Percentiles rank a stretch among this genome's conserved stretches.
phyloP scores from a whole-genome alignment of 2,888 invertebrate genomes.

The Abscondita cerata region DNA sequence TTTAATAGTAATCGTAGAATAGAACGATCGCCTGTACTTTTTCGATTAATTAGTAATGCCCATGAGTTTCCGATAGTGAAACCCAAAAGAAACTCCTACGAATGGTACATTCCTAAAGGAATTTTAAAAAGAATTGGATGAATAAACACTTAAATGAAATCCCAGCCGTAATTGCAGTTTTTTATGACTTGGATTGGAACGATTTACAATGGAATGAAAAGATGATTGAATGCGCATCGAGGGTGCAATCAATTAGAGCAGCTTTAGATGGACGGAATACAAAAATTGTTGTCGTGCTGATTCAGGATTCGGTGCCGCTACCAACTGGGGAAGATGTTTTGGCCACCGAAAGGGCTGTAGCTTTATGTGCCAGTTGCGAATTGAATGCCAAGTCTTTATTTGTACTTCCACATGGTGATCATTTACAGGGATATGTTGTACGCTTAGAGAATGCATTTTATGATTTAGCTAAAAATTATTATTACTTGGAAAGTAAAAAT shows the following conservation, averaged over 20 bases:
- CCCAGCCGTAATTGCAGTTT: slow-evolving; percentile 92
- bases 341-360: slow-evolving; percentile 89
- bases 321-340: slow-evolving; percentile 83
- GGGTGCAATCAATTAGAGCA: slow-evolving; percentile 81
- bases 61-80: slow-evolving; percentile 89
- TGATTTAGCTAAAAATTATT: slow-evolving; percentile 92
- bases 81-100: slow-evolving; percentile 88
- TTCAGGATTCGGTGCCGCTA: slow-evolving; percentile 82
- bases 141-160: slow-evolving; percentile 88
- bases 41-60: slow-evolving; percentile 80
- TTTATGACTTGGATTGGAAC: slow-evolving; percentile 98
- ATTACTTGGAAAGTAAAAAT: slow-evolving; percentile 85
- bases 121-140: slow-evolving; percentile 94
- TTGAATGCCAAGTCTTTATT: slow-evolving; percentile 91
- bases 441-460: slow-evolving; percentile 93
- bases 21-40: slow-evolving; percentile 84
- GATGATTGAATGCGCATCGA: slow-evolving; percentile 90
- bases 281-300: slow-evolving; percentile 85
- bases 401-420: slow-evolving; percentile 86
- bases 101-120: slow-evolving; percentile 95
- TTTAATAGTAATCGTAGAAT: slow-evolving; percentile 83
- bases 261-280: slow-evolving; percentile 76
- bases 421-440: slow-evolving; percentile 74
- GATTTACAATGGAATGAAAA: slow-evolving; percentile 94
- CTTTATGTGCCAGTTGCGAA: slow-evolving; percentile 90